These are phyloP conservation scores for Lepidotrigona ventralis DNA, from an alignment of 1,140 invertebrate species.

Conservation along the genomic window DNA sequence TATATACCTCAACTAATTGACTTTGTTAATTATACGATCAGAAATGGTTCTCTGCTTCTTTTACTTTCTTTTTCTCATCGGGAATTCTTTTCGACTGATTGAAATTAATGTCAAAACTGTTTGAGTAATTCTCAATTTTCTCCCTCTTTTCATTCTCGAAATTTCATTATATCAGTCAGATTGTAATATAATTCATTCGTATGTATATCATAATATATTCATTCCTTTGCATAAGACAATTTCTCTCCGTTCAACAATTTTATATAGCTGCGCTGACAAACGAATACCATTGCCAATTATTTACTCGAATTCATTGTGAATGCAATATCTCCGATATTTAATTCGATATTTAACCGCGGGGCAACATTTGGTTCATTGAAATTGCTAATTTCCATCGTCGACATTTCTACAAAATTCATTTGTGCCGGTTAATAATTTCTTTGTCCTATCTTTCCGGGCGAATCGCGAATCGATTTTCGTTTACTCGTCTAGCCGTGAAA, in stretches of 20 bases:
- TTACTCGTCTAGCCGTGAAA: not conserved
- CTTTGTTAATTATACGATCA: too few relatives aligned
- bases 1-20: too few relatives aligned
- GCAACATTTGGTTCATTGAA: not conserved
- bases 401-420: not conserved
- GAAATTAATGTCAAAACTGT: too few relatives aligned
- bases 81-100: not conserved
- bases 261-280: not conserved
- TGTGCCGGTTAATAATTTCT: not conserved
- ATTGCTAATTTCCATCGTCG: not conserved
- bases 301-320: not conserved
- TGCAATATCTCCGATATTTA: not conserved
- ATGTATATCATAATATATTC: not conserved
- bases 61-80: too few relatives aligned
- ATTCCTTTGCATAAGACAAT: not conserved
- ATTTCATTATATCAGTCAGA: not conserved
- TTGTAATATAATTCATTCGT: not conserved
- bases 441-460: not conserved
- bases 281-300: not conserved
- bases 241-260: not conserved
- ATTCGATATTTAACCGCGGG: too few relatives aligned
- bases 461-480: not conserved
- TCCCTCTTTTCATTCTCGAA: too few relatives aligned
- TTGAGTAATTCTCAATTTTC: too few relatives aligned
- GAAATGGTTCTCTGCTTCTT: too few relatives aligned